A percentile compares a stretch with the other conserved stretches of the same genome.
Evolutionary conservation across 2,113 vertebrate genomes (phyloP).

Genomic region (Amblyopsis rosae): DNA sequence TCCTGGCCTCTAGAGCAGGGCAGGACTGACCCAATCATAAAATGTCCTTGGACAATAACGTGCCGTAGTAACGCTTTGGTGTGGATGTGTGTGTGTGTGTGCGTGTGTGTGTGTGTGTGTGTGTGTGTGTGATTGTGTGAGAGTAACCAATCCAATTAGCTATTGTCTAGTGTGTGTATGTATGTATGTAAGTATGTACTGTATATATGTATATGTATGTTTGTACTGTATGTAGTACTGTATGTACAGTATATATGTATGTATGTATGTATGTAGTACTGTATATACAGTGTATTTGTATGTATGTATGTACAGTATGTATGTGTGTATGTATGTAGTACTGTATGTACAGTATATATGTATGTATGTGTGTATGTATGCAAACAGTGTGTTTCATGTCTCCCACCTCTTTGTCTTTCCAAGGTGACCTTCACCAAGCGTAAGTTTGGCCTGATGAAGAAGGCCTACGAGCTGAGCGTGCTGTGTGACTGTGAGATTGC

Average conservation of each 20-base stretch:
- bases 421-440: conserved; percentile 98
- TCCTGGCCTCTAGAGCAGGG: conserved; percentile 80
- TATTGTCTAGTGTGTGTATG: conserved; percentile 73
- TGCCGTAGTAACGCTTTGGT: not conserved
- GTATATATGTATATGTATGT: not conserved
- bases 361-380: too few relatives aligned
- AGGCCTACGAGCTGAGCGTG: conserved; percentile 96
- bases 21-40: conserved; percentile 32
- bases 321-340: too few relatives aligned
- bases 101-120: conserved; percentile 7
- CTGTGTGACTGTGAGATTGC: conserved; percentile 97
- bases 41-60: conserved; percentile 9
- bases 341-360: too few relatives aligned
- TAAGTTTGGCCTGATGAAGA: conserved; percentile 99
- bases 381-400: not conserved
- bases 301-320: too few relatives aligned
- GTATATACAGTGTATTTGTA: too few relatives aligned
- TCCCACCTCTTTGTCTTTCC: not conserved
- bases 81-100: conserved; percentile 15
- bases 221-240: not conserved
- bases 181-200: not conserved
- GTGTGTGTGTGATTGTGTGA: not conserved
- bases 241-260: not conserved
- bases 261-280: too few relatives aligned
- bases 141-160: conserved; percentile 48